Evolutionary conservation across 2,888 invertebrate genomes (phyloP).

Genomic region (Lysandra coridon): DNA sequence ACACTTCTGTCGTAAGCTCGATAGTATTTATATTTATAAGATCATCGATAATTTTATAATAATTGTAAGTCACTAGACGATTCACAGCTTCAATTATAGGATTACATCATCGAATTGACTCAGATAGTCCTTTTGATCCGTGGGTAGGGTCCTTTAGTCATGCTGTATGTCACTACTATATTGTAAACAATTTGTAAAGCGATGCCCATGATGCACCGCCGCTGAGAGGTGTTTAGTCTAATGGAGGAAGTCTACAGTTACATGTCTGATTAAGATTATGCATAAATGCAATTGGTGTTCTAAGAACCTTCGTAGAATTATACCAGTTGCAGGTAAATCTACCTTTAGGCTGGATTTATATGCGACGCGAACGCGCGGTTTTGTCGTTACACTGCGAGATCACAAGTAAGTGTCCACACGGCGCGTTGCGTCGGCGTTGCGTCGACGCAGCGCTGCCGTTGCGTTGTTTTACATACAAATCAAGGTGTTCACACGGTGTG

Average conservation of each 20-base stretch:
- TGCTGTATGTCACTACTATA: conserved; percentile 60
- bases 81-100: conserved; percentile 69
- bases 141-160: conserved; percentile 73
- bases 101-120: conserved; percentile 77
- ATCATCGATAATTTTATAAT: conserved; percentile 39
- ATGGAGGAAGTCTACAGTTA: neutral
- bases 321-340: neutral
- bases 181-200: conserved; percentile 53
- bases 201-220: conserved; percentile 32
- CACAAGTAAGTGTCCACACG: too few species aligned
- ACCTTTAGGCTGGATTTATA: neutral
- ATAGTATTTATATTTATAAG: neutral
- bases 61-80: conserved; percentile 43
- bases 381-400: too few species aligned
- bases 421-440: too few species aligned
- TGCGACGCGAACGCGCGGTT: too few species aligned
- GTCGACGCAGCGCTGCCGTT: too few species aligned
- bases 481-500: too few species aligned
- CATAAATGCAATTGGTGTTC: conserved; percentile 5
- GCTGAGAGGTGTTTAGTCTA: neutral
- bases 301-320: neutral
- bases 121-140: conserved; percentile 68
- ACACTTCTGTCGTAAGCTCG: neutral
- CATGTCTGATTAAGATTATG: neutral
- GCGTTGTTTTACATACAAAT: too few species aligned